Conservation (phyloP, 1,140 invertebrate genomes). For the Drosophila sp. region DNA sequence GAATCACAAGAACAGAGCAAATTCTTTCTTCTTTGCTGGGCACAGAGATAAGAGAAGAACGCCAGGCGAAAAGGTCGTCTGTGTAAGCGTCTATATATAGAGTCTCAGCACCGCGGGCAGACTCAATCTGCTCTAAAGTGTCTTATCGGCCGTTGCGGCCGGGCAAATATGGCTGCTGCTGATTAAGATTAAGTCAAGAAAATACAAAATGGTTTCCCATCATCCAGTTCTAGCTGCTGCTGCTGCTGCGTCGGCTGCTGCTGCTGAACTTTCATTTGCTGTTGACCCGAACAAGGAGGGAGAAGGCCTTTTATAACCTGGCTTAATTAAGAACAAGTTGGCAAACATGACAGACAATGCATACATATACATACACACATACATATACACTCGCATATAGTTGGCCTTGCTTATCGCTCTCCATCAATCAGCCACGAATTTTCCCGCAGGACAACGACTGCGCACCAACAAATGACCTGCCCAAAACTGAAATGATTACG, state of each 20-base stretch:
- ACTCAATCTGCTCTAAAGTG: conserved; percentile 55
- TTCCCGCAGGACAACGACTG: conserved; percentile 66
- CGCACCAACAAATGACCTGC: conserved; percentile 47
- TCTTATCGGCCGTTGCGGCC: conserved; percentile 59
- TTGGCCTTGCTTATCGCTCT: conserved; percentile 76
- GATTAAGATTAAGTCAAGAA: conserved; percentile 74
- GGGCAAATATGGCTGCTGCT: conserved; percentile 69
- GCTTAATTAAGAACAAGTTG: conserved; percentile 78
- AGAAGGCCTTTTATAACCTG: conserved; percentile 47
- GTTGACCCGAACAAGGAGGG: conserved; percentile 56
- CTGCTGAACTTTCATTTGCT: conserved; percentile 54
- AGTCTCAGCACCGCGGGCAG: conserved; percentile 27
- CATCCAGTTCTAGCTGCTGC: conserved; percentile 15
- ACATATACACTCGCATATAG: conserved; percentile 61
- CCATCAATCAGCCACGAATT: conserved; percentile 62
- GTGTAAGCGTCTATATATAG: conserved; percentile 52
- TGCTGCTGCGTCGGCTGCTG: conserved; percentile 34
- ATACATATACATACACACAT: neutral
- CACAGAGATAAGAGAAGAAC: conserved; percentile 48
- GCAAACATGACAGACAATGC: conserved; percentile 67
- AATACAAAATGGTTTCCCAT: conserved; percentile 62
- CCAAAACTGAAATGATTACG: conserved; percentile 22
- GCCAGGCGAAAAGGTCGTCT: conserved; percentile 51
- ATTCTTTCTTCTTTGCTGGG: conserved; percentile 69
- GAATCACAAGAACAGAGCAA: conserved; percentile 73